Evolutionary conservation across 2,113 vertebrate species (phyloP), one percentile per base, ranked within the genome.

Genomic region (Eleginops maclovinus): DNA sequence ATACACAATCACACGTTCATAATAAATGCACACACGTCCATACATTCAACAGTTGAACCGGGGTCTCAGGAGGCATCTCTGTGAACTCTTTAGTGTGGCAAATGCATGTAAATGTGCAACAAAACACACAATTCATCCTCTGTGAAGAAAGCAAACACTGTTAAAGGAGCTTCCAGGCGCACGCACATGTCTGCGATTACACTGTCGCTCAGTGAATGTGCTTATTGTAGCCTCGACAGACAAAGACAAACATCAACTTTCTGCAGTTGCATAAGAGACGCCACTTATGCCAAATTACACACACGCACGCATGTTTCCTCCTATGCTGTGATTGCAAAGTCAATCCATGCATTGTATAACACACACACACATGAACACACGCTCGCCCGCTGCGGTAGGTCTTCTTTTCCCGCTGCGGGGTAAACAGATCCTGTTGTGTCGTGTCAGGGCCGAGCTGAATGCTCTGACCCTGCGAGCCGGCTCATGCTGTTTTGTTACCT

Each of bases 401-500:
- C 77, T 65, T 79, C 72, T 81, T 81, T 70, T 84, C 53, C 12
- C 54, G 44, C 79, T 61, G 83, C 74, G 49, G 72, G 14, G 74
- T 85, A 88, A 90, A 86, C 76, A n/a, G 81, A 83, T 80, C 81
- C 61, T 78, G 79, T 81, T 55, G 84, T 87, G 84, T 74, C 9
- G 2, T 60, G 82, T 84, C 54, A 65, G 77, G 61, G 62, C 72
- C 77, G 59, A 67, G 40, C 53, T 47, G 64, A 60, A 47, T 10
- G 44, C 44, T 77, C 40, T 22, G 80, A 84, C 67, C 81, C 78
- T 22, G 68, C 61, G 53, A 36, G 36, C 78, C 64, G 58, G 26
- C 66, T 78, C 76, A 10, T 64, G 80, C 70, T 67, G 77, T 89
- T 88, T 88, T 82, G 90, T 87, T 87, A 91, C 83, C 73, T 84